Conservation (phyloP, 2,888 invertebrate species). For the Notodonta ziczac region DNA sequence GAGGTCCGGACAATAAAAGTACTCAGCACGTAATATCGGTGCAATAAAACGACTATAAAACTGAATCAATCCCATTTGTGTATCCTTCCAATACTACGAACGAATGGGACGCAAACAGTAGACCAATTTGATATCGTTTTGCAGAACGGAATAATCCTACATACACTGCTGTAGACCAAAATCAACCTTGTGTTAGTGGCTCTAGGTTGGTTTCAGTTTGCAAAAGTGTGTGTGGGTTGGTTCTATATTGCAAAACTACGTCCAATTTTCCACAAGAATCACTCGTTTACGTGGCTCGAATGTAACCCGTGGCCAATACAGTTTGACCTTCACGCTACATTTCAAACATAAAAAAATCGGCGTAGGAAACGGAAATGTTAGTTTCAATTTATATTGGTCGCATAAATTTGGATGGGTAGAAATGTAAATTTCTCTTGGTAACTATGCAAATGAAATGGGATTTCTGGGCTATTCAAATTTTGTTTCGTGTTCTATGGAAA, state of each 20-base stretch:
- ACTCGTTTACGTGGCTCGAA: slow-evolving; percentile 48
- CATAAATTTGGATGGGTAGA: slow-evolving; percentile 29
- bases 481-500: neutral
- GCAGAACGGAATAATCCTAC: no score
- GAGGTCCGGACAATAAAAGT: neutral
- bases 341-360: slow-evolving; percentile 9
- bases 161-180: no score
- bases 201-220: no score
- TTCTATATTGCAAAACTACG: no score
- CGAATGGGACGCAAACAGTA: slow-evolving; percentile 35
- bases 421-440: slow-evolving; percentile 25
- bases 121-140: slow-evolving; percentile 4
- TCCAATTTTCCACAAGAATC: slow-evolving; percentile 47
- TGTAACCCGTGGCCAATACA: slow-evolving; percentile 36
- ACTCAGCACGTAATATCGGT: slow-evolving; percentile 7
- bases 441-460: slow-evolving; percentile 9
- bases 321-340: slow-evolving; percentile 28
- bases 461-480: neutral
- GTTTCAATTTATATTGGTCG: slow-evolving; percentile 34
- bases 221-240: no score
- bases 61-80: slow-evolving; percentile 20
- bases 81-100: slow-evolving; percentile 20
- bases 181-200: no score
- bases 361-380: slow-evolving; percentile 10
- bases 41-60: slow-evolving; percentile 17